phyloP scores from a whole-genome alignment of 2,797 vertebrate genomes.

The Crypturellus tataupa region DNA sequence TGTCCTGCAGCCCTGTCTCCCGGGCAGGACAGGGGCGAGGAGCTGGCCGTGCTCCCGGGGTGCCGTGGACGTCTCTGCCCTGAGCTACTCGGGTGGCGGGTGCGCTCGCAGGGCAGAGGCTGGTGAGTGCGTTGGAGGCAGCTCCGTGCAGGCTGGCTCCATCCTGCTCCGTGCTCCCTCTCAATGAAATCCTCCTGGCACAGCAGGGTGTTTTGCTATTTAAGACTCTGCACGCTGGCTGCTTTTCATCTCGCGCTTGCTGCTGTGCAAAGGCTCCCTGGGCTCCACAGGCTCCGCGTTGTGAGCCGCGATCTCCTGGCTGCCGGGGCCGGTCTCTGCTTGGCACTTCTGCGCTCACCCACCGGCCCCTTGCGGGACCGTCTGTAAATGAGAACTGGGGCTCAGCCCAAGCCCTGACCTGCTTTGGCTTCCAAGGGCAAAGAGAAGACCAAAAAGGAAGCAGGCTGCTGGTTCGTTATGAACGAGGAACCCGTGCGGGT shows the following conservation, averaged over 20 bases:
- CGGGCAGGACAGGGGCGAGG: too few relatives aligned
- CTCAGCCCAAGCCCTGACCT: too few relatives aligned
- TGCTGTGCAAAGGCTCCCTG: background rate
- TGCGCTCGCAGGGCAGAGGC: background rate
- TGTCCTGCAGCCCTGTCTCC: too few relatives aligned
- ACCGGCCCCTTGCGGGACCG: background rate
- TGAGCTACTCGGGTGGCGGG: background rate
- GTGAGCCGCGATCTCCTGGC: background rate
- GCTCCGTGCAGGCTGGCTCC: background rate
- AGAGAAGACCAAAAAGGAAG: too few relatives aligned
- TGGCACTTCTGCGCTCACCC: too few relatives aligned
- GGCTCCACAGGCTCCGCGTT: background rate
- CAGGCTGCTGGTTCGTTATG: background rate
- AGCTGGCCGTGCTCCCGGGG: too few relatives aligned
- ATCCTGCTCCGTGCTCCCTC: background rate
- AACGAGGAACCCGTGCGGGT: rapidly evolving
- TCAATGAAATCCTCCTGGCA: background rate
- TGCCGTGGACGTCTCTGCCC: too few relatives aligned
- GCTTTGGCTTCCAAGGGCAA: background rate
- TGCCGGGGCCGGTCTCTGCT: background rate
- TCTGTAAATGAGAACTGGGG: background rate
- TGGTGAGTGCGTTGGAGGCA: too few relatives aligned
- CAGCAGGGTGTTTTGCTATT: background rate
- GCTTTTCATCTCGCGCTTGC: background rate
- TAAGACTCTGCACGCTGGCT: background rate